Percentiles rank a stretch among this genome's conserved stretches.
phyloP scores from a whole-genome alignment of 2,888 invertebrate species.

The Pimpla rufipes region DNA sequence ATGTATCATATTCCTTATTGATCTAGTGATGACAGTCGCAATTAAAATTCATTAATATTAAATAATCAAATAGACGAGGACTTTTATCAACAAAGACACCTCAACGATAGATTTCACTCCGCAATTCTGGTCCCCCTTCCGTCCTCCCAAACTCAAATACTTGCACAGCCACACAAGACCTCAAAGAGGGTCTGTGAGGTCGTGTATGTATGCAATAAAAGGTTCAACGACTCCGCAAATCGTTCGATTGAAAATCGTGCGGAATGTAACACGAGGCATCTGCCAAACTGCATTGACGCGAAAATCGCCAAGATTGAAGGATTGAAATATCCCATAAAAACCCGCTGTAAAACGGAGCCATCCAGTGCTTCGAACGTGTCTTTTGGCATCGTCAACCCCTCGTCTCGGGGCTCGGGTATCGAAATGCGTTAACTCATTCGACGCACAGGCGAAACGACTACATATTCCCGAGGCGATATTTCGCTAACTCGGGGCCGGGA shows the following conservation, averaged over 20 bases:
- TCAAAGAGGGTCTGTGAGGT: too few relatives aligned
- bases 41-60: too few relatives aligned
- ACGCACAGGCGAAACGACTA: background rate
- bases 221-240: background rate
- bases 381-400: slow-evolving; percentile 39
- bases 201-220: too few relatives aligned
- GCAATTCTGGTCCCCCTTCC: too few relatives aligned
- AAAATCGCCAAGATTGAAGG: background rate
- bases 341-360: background rate
- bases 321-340: slow-evolving; percentile 24
- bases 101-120: too few relatives aligned
- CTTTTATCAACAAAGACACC: too few relatives aligned
- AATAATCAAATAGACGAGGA: too few relatives aligned
- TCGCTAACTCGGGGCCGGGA: slow-evolving; percentile 52
- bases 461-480: slow-evolving; percentile 30
- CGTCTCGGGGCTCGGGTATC: slow-evolving; percentile 1
- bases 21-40: too few relatives aligned
- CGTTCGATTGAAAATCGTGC: slow-evolving; percentile 13
- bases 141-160: too few relatives aligned
- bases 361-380: background rate
- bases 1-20: too few relatives aligned
- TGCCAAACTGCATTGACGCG: background rate
- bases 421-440: slow-evolving; percentile 37
- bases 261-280: slow-evolving; percentile 6
- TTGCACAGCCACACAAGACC: too few relatives aligned